These are phyloP conservation scores for Propithecus deckenii DNA, from an alignment of 2,797 vertebrate genomes.

Conservation along the genomic window DNA sequence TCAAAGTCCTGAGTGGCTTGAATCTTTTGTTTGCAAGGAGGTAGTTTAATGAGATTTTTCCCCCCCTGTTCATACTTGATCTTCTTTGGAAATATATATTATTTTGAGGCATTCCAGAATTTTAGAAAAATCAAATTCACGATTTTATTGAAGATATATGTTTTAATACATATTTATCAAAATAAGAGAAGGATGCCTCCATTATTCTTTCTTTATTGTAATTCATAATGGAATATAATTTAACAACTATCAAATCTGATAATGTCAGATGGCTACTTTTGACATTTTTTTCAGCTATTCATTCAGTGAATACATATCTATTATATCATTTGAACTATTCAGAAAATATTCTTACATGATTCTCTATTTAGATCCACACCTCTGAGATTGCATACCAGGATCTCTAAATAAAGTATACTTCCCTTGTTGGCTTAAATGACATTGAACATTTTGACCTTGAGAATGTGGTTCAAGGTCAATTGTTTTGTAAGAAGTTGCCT, in stretches of 20 bases:
- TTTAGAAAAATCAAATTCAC: background rate
- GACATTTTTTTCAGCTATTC: background rate
- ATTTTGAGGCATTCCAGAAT: background rate
- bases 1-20: background rate
- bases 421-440: constrained; percentile 38
- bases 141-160: background rate
- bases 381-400: background rate
- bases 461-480: constrained; percentile 60
- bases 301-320: background rate
- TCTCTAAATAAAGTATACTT: constrained; percentile 37
- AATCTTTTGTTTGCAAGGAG: background rate
- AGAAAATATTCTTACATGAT: background rate
- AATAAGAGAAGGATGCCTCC: background rate
- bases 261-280: background rate
- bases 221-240: background rate
- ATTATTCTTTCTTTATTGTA: background rate
- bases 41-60: background rate
- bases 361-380: background rate
- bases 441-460: constrained; percentile 66
- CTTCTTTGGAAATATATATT: background rate
- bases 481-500: constrained; percentile 53
- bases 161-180: background rate
- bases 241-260: background rate
- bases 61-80: background rate
- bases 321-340: background rate